These are phyloP conservation scores for Oryzias dopingdopingensis DNA, from an alignment of 2,797 vertebrate species.

Conservation along the genomic window DNA sequence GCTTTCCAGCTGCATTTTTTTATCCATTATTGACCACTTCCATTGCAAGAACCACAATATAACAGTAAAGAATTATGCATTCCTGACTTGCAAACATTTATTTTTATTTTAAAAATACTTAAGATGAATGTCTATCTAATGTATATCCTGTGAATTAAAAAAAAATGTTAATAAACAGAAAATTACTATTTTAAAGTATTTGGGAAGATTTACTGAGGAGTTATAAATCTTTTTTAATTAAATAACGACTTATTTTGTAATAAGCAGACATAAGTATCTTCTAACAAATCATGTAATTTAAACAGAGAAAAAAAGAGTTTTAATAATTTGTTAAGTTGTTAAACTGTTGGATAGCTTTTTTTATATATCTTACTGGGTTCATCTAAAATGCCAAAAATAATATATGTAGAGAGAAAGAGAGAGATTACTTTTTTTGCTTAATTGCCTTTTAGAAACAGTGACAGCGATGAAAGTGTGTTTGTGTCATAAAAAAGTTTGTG, in stretches of 20 bases:
- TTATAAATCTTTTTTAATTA: too few relatives aligned
- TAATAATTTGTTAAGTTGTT: too few relatives aligned
- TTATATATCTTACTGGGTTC: neutral
- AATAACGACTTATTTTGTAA: neutral
- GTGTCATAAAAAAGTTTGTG: too few relatives aligned
- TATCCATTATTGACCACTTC: neutral
- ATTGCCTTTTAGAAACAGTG: too few relatives aligned
- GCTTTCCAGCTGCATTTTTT: slow-evolving; percentile 1
- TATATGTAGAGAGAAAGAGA: too few relatives aligned
- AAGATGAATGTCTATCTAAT: neutral
- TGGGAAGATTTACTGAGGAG: neutral
- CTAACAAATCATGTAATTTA: too few relatives aligned
- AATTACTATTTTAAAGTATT: slow-evolving; percentile 2
- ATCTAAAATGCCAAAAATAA: neutral
- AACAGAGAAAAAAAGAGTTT: too few relatives aligned
- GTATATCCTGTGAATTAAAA: neutral
- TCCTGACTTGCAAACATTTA: too few relatives aligned
- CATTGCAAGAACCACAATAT: neutral
- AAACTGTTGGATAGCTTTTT: neutral
- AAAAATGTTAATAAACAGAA: neutral
- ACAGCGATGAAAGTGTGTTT: too few relatives aligned
- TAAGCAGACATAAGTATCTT: neutral
- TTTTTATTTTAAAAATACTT: neutral
- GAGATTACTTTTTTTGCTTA: too few relatives aligned
- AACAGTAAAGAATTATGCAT: too few relatives aligned